These are phyloP conservation scores for Tor tambroides DNA, from an alignment of 2,113 vertebrate genomes.

Conservation along the genomic window DNA sequence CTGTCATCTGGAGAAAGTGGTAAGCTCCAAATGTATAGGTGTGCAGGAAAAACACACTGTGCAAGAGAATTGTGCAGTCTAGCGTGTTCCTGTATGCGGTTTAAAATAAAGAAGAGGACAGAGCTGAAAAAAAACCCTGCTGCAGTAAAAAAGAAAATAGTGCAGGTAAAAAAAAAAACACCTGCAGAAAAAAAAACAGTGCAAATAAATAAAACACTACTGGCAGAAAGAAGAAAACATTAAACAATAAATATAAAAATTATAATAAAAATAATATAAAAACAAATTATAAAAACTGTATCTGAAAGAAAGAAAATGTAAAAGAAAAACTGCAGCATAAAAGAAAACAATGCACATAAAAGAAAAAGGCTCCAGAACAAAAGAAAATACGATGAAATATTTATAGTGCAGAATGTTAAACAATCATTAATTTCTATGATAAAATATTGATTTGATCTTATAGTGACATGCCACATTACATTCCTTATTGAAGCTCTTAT, in stretches of 20 bases:
- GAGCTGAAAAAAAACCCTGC: not conserved
- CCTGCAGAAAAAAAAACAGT: too few relatives aligned
- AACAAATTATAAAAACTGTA: not conserved
- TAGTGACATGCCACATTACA: not conserved
- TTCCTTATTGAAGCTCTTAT: not conserved
- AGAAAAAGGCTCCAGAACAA: not conserved
- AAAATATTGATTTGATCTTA: not conserved
- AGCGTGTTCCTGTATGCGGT: not conserved
- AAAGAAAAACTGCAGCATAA: not conserved
- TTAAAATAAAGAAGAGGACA: not conserved
- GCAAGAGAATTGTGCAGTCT: not conserved
- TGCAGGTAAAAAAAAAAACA: not conserved
- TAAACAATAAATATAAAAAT: too few relatives aligned
- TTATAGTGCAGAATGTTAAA: not conserved
- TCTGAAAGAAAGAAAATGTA: not conserved
- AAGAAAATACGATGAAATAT: not conserved
- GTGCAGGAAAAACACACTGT: not conserved
- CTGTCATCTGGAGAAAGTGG: constrained; percentile 92
- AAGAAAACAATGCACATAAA: not conserved
- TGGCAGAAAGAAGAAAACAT: too few relatives aligned
- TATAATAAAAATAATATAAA: not conserved
- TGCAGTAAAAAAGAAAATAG: not conserved
- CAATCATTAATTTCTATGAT: not conserved
- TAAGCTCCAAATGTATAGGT: constrained; percentile 72
- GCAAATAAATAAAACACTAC: not conserved